Evolutionary conservation across 1,140 invertebrate genomes (phyloP).

Genomic region (Drosophila orena): DNA sequence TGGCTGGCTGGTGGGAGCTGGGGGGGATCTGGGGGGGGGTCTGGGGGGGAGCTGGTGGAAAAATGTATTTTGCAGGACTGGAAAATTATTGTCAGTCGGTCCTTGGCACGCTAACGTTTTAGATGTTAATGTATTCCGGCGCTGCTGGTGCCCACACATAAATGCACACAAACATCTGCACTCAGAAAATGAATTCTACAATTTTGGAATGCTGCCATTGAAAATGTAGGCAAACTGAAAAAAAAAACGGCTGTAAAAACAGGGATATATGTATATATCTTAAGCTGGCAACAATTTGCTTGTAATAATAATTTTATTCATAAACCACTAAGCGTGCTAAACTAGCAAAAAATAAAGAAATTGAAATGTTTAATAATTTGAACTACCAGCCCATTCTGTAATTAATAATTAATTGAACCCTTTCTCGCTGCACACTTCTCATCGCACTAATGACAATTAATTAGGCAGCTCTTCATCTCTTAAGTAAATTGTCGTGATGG

Average conservation of each 20-base stretch:
- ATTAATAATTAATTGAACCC: too few relatives aligned
- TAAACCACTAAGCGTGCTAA: too few relatives aligned
- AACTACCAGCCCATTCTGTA: too few relatives aligned
- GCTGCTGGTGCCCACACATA: constrained; percentile 2
- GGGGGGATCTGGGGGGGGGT: too few relatives aligned
- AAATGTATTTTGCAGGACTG: constrained; percentile 25
- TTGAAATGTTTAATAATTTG: too few relatives aligned
- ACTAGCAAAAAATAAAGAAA: too few relatives aligned
- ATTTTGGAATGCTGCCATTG: neutral
- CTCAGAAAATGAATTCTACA: neutral
- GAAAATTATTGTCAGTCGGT: constrained; percentile 57
- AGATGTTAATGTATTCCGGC: constrained; percentile 50
- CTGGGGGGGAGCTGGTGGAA: neutral
- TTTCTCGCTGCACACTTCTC: too few relatives aligned
- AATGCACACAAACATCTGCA: constrained; percentile 13
- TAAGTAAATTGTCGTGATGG: too few relatives aligned
- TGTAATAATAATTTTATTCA: too few relatives aligned
- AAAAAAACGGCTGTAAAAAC: neutral
- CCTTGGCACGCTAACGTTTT: constrained; percentile 60
- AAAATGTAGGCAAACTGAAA: neutral
- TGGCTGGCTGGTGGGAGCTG: neutral
- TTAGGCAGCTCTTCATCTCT: too few relatives aligned
- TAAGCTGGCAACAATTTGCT: neutral
- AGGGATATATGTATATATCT: neutral
- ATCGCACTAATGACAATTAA: too few relatives aligned